Evolutionary conservation across 1,140 invertebrate species (phyloP), one percentile per base, ranked within the genome.

Genomic region (Macrobrachium nipponense): DNA sequence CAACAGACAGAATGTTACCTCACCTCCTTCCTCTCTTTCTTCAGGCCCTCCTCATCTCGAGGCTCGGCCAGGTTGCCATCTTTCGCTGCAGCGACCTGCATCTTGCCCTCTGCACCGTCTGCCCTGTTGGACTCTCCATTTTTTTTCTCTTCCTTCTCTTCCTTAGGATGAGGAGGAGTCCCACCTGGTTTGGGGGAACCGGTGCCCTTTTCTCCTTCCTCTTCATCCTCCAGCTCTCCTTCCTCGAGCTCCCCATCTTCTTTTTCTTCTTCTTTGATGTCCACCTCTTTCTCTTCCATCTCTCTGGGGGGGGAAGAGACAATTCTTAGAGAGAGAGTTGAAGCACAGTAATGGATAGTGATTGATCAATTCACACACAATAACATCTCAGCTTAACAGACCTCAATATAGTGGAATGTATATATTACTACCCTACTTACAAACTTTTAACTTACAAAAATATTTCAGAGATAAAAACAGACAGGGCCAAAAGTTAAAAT

Each of bases 201-300:
- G 0, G 27, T 20, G 6, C 11, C 12, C 20, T 64, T 43, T 36
- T 76, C 73, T 18, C 82, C 82, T 20, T 73, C 70, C 8, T 83
- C 82, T n/a, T 83, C 82, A 12, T 83, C 82, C 20, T 83, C 82
- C 23, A 83, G 60, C 44, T 83, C 82, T 58, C 82, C 82, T 14
- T 83, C 82, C 44, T 83, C 82, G 27, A 83, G 73, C 58, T 83
- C 82, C 14, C 82, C 82, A 11, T 83, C 82, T 64, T 83, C 73
- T 59, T 83, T 77, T 43, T 83, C 81, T 27, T 83, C 82, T 66
- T 76, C 61, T 27, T 43, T 17, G n/a, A 43, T 18, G 44, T 64
- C 76, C 60, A 76, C 11, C 72, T 83, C 73, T 20, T 36, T 68
- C 20, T 83, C 82, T 8, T 83, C 82, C 82, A 83, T 83, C 62